These are phyloP conservation scores for Dione vanillae DNA, from an alignment of 2,888 invertebrate genomes.

Conservation along the genomic window DNA sequence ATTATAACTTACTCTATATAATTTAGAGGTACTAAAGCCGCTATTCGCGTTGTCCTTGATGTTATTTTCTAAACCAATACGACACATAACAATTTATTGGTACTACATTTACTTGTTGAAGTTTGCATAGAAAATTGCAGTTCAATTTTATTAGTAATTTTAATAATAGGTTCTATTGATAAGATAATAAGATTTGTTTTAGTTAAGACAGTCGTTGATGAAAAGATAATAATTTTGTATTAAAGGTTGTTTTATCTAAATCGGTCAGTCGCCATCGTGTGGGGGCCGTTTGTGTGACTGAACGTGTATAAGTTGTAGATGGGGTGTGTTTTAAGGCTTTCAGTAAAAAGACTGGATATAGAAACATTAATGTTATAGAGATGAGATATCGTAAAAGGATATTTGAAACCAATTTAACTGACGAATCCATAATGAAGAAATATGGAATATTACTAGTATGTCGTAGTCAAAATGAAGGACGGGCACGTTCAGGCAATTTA, in stretches of 20 bases:
- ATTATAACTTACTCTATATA: background rate
- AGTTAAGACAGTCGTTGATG: constrained; percentile 26
- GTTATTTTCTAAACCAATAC: constrained; percentile 64
- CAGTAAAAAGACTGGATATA: background rate
- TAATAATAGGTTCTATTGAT: constrained; percentile 34
- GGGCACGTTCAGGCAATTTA: no score
- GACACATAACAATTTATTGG: constrained; percentile 63
- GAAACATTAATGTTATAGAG: no score
- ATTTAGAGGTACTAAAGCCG: constrained; percentile 16
- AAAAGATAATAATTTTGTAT: constrained; percentile 49
- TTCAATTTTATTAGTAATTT: constrained; percentile 25
- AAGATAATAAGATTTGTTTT: constrained; percentile 32
- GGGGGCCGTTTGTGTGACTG: constrained; percentile 71
- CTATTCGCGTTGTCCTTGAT: constrained; percentile 56
- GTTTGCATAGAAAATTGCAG: constrained; percentile 61
- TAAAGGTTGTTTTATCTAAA: constrained; percentile 68
- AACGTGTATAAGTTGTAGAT: constrained; percentile 63
- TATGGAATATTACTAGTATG: no score
- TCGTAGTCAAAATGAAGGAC: no score
- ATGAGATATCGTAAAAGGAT: no score
- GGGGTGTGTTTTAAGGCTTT: constrained; percentile 52
- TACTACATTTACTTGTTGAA: constrained; percentile 65
- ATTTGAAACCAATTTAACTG: no score
- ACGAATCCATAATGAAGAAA: no score
- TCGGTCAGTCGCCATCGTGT: constrained; percentile 72